A percentile compares a stretch with the other conserved stretches of the same genome.
Evolutionary conservation across 2,797 vertebrate genomes (phyloP).

Genomic region (Hapalemur alaotrensis): DNA sequence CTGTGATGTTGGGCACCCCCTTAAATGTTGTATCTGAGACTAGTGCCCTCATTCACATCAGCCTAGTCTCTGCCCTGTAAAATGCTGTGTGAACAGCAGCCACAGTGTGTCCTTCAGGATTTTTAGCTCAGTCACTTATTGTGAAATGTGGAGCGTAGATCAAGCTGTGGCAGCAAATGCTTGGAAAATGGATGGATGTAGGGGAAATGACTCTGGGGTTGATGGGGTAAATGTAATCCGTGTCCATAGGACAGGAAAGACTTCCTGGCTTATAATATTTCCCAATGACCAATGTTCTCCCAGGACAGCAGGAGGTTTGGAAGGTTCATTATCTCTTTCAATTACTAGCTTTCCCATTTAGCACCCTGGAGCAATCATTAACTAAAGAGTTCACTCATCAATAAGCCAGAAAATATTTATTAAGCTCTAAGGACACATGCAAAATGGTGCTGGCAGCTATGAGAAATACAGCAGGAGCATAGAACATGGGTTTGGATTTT

Average conservation of each 20-base stretch:
- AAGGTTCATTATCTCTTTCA: conserved; percentile 40
- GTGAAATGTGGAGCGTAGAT: background rate
- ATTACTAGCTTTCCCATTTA: background rate
- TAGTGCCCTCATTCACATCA: background rate
- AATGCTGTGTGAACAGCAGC: accelerated
- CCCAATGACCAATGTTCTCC: conserved; percentile 5
- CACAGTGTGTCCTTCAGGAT: background rate
- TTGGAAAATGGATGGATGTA: background rate
- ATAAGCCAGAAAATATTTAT: conserved; percentile 31
- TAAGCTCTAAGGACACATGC: background rate
- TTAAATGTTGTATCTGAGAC: background rate
- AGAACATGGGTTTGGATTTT: accelerated
- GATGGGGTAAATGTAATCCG: background rate
- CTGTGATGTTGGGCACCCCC: background rate
- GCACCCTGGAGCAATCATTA: background rate
- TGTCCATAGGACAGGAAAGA: background rate
- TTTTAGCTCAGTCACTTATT: background rate
- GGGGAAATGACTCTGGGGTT: background rate
- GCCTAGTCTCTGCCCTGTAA: background rate
- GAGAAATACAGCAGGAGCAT: background rate
- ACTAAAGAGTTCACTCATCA: background rate
- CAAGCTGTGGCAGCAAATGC: background rate
- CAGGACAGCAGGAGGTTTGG: background rate
- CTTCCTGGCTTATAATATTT: background rate
- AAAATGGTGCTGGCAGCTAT: background rate